Conservation (phyloP, 2,797 vertebrate species). For the Enteromius thamalakanensis region DNA sequence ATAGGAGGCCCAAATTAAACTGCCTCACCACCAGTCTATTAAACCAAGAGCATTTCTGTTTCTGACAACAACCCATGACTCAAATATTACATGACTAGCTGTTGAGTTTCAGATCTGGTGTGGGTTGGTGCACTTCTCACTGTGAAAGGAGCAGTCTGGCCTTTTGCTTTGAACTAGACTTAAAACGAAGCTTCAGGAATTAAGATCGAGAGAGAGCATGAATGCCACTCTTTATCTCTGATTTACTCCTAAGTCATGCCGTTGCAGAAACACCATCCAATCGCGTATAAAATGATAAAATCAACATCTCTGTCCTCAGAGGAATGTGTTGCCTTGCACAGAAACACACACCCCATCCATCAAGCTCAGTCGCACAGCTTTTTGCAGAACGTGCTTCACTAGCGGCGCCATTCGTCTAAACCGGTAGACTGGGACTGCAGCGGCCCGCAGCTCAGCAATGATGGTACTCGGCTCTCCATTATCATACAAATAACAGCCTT, state of each 20-base stretch:
- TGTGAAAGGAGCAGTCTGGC: conserved; percentile 38
- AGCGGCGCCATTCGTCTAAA: conserved; percentile 49
- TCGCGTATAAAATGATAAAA: conserved; percentile 36
- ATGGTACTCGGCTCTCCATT: conserved; percentile 64
- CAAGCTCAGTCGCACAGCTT: conserved; percentile 15
- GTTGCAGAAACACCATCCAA: conserved; percentile 12
- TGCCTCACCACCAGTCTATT: conserved; percentile 16
- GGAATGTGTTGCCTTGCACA: not conserved
- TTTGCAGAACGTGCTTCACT: conserved; percentile 43
- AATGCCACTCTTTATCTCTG: conserved; percentile 23
- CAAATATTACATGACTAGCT: conserved; percentile 67
- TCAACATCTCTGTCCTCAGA: conserved; percentile 13
- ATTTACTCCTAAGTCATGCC: conserved; percentile 14
- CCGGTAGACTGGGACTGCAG: conserved; percentile 57
- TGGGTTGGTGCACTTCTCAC: conserved; percentile 57
- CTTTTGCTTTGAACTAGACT: conserved; percentile 32
- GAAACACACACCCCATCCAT: conserved; percentile 44
- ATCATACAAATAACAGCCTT: conserved; percentile 73
- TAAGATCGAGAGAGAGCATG: not conserved
- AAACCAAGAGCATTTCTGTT: conserved; percentile 30
- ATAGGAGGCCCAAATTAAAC: conserved; percentile 3
- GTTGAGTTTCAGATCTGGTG: conserved; percentile 58
- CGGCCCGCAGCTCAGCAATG: conserved; percentile 18
- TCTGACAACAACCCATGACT: conserved; percentile 50
- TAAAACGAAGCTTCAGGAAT: conserved; percentile 30